These are phyloP conservation scores for Dione juno DNA, from an alignment of 2,888 invertebrate genomes.

Conservation along the genomic window DNA sequence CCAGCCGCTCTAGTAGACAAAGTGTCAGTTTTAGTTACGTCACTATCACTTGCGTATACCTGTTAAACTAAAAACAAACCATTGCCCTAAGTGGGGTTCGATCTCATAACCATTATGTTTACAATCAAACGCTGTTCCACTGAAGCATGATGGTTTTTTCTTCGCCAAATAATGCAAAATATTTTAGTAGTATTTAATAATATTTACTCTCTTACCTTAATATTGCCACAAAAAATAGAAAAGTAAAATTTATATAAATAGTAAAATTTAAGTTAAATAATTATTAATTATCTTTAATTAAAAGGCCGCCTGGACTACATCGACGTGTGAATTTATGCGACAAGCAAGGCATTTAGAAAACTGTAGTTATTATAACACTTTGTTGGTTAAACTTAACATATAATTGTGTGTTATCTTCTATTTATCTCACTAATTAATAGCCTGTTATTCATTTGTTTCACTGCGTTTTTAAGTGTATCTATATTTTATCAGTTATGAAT, in stretches of 20 bases:
- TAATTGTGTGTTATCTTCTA: constrained; percentile 8
- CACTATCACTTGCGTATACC: no score
- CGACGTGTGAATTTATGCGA: constrained; percentile 32
- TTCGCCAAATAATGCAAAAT: no score
- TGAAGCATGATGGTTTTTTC: no score
- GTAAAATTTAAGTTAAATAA: background rate
- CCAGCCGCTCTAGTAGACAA: background rate
- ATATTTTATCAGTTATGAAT: background rate
- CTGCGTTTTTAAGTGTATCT: background rate
- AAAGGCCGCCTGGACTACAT: constrained; percentile 23
- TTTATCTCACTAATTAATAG: constrained; percentile 6
- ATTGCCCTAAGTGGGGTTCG: no score
- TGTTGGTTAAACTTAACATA: constrained; percentile 22
- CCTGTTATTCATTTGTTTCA: constrained; percentile 9
- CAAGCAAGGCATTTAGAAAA: constrained; percentile 34
- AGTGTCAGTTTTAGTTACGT: background rate
- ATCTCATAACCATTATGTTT: no score
- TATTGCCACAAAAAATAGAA: no score
- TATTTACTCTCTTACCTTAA: no score
- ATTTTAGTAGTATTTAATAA: no score
- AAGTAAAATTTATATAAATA: no score
- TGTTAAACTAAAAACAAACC: no score
- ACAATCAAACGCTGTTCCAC: no score
- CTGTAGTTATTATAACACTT: constrained; percentile 28
- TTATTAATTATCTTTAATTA: background rate